Evolutionary conservation across 2,888 invertebrate genomes (phyloP), one percentile per base, ranked within the genome.

Genomic region (Spilosoma lubricipeda): DNA sequence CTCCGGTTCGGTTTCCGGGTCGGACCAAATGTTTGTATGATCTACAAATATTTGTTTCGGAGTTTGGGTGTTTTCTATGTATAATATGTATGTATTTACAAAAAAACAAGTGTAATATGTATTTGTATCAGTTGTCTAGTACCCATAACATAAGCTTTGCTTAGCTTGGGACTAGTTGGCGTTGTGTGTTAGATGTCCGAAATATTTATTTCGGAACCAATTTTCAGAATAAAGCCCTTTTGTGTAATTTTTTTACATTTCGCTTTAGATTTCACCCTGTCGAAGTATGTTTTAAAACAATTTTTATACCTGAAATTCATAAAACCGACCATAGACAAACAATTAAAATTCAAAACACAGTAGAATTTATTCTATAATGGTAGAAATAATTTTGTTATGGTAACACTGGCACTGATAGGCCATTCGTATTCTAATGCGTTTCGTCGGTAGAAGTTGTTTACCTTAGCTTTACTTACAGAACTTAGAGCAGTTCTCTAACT

Each of bases 361-460:
- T 76, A 33, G 3, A 1, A 72, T 23, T 56, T 68, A 52, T 18
- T 56, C 36, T 68, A 30, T 59, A 73, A 71, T 75, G 33, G 75
- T 77, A 79, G 74, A 71, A 73, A 70, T 79, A 77, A 72, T n/a
- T 72, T 74, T 77, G 78, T 72, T 73, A 75, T 77, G 69, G 72
- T 63, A 79, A 77, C 72, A 77, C 73, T 23, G 64, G 45, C 65
- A 69, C 73, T 71, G 74, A 74, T 76, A 74, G 73, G 45, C 75
- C 33, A 79, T 79, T 79, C 77, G 75, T 77, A 79, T 78, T 77
- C 76, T 73, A 79, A 79, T 79, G 71, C 65, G 70, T 75, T 75
- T 56, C 67, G 74, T 67, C 56, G 33, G 66, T 73, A 45, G 76
- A 76, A 71, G 77, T 76, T 76, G 74, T 80, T 79, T 79, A 68